Evolutionary conservation across 2,888 invertebrate genomes (phyloP).

Genomic region (Tolmerus cingulatus): DNA sequence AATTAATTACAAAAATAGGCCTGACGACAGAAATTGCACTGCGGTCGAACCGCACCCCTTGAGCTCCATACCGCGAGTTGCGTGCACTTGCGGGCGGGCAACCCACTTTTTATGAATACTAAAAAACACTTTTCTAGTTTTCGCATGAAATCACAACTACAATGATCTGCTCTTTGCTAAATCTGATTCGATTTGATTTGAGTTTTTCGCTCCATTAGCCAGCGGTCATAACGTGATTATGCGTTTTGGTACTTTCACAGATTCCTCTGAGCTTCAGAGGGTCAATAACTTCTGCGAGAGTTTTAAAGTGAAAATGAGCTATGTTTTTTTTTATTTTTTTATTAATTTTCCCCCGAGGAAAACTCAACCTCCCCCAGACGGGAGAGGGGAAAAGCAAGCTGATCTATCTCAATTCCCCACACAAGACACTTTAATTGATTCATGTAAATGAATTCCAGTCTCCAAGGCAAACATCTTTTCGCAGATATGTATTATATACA

Average conservation of each 20-base stretch:
- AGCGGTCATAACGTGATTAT: background rate
- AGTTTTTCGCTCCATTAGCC: background rate
- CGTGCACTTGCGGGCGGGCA: background rate
- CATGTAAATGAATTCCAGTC: constrained; percentile 27
- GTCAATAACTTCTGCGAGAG: constrained; percentile 4
- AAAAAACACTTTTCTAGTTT: background rate
- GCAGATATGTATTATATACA: background rate
- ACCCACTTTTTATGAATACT: background rate
- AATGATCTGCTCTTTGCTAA: background rate
- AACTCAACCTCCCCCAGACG: background rate
- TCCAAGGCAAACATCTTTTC: constrained; percentile 26
- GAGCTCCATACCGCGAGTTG: background rate
- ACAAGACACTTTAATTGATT: background rate
- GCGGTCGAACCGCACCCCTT: background rate
- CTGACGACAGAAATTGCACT: background rate
- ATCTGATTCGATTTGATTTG: background rate
- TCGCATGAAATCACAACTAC: background rate
- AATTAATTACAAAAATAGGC: background rate
- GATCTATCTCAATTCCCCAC: background rate
- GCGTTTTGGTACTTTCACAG: constrained; percentile 18
- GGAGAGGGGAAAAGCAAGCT: background rate
- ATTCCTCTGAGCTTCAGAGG: background rate
- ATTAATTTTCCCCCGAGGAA: background rate
- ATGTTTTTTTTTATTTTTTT: background rate
- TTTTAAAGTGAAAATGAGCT: background rate